phyloP scores from a whole-genome alignment of 2,797 vertebrate genomes.

The Avahi laniger region DNA sequence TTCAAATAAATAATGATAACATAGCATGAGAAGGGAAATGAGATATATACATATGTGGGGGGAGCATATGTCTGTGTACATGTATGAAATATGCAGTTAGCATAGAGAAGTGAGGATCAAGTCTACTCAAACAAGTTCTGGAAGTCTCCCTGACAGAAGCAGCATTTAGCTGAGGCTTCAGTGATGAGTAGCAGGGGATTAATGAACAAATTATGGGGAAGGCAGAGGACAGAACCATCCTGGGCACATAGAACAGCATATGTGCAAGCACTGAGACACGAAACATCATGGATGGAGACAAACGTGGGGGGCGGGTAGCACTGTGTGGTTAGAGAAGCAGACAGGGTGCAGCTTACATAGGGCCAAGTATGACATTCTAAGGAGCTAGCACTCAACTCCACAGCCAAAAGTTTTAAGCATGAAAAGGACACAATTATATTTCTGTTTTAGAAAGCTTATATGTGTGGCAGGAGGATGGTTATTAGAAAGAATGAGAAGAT shows the following conservation, averaged over 20 bases:
- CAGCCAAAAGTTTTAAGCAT: neutral
- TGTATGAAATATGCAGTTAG: neutral
- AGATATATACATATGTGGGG: neutral
- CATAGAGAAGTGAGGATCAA: neutral
- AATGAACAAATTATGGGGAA: neutral
- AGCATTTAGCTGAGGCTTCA: neutral
- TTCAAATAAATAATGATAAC: neutral
- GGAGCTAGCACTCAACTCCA: neutral
- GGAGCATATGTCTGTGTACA: no score
- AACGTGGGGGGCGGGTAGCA: no score
- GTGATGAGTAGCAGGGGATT: neutral
- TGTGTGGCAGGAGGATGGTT: neutral
- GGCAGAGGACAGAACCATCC: neutral
- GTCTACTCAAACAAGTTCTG: neutral
- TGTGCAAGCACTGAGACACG: neutral
- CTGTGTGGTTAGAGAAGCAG: neutral
- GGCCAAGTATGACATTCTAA: neutral
- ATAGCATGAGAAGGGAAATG: neutral
- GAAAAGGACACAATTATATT: neutral
- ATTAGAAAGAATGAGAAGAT: neutral
- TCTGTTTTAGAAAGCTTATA: neutral
- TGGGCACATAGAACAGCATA: neutral
- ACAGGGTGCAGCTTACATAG: neutral
- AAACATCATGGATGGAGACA: neutral
- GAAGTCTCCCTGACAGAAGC: neutral